phyloP scores from a whole-genome alignment of 2,113 vertebrate genomes.

The Python bivittatus region DNA sequence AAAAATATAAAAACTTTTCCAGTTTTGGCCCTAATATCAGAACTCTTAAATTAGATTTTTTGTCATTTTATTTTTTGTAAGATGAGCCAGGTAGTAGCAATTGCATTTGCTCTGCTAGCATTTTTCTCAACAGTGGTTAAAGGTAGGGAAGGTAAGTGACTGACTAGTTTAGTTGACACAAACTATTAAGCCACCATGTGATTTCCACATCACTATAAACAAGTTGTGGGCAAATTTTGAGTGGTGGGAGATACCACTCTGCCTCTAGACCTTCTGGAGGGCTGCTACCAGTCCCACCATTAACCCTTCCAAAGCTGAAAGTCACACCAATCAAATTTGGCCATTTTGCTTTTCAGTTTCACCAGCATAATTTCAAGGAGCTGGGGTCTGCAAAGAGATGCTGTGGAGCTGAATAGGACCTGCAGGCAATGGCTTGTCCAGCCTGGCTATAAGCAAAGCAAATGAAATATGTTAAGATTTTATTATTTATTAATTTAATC shows the following conservation, averaged over 20 bases:
- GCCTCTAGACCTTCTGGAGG: neutral
- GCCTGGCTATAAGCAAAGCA: neutral
- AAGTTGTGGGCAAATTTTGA: neutral
- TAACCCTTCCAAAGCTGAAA: neutral
- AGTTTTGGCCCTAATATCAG: neutral
- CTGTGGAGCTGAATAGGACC: neutral
- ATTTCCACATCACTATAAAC: neutral
- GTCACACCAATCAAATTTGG: neutral
- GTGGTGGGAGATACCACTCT: neutral
- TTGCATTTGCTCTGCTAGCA: neutral
- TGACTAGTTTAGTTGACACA: neutral
- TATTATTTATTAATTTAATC: too few relatives aligned
- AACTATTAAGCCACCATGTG: neutral
- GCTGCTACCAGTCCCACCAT: neutral
- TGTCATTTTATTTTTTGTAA: neutral
- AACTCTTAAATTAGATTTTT: neutral
- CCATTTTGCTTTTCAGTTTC: neutral
- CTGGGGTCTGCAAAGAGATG: neutral
- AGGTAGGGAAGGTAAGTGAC: neutral
- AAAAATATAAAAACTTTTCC: neutral
- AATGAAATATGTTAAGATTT: neutral
- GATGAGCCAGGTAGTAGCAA: neutral
- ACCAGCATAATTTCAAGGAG: neutral
- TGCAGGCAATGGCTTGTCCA: neutral
- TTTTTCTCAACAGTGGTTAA: neutral